Evolutionary conservation across 2,113 vertebrate genomes (phyloP), one percentile per base, ranked within the genome.

Genomic region (Gymnorhina tibicen): DNA sequence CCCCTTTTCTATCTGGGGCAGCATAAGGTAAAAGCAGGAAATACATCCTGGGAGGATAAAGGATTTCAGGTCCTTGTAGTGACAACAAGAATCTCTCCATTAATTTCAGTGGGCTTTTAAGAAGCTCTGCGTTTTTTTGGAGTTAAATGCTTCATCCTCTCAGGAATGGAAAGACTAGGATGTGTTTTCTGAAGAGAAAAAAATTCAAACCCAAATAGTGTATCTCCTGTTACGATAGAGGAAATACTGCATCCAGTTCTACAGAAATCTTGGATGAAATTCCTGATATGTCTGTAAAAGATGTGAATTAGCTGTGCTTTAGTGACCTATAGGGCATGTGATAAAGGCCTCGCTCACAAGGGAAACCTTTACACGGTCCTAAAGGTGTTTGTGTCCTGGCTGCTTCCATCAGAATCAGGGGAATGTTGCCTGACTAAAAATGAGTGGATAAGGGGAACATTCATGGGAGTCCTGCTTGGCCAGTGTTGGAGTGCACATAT

Each of bases 301-400:
- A 4, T 9, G 18, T 55, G 13, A 59, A 47, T 32, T 41, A 39
- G n/a, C 42, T 42, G 52, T 39, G 60, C 46, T 7, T 60, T 44
- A 63, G 44, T 26, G 64, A 69, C 6, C 18, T 37, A 0, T 3
- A 8, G 13, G 59, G 11, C 4, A 4, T 3, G 21, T 13, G n/a
- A 19, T 27, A 9, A 76, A 52, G 32, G 39, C 84, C 33, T 55
- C 62, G 28, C 46, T 78, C 28, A 17, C 16, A 9, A 1, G 13
- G 24, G 66, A 22, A 81, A 12, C 2, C 0, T 47, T 82, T 16
- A 22, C 19, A 0, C 16, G 32, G 5, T 49, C 32, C 30, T 67
- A 19, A 3, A 75, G 23, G 21, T 13, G 10, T 82, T 72, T 64
- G 13, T 79, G 10, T 37, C 50, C 63, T 58, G n/a, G 20, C 23